These are phyloP conservation scores for Dasysyrphus albostriatus DNA, from an alignment of 2,888 invertebrate genomes.

Conservation along the genomic window DNA sequence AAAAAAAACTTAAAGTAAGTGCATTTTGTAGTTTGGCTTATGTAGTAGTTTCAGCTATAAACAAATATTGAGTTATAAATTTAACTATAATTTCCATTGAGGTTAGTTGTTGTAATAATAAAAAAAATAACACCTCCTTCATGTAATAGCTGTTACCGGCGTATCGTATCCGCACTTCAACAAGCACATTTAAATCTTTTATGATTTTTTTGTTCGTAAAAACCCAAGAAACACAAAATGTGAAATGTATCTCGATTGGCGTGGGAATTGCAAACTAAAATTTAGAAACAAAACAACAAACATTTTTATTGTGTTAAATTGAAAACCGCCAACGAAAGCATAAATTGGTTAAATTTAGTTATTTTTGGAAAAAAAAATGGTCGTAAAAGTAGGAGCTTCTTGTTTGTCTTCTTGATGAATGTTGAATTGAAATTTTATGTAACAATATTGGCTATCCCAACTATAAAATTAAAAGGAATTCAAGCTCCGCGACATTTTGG, in stretches of 20 bases:
- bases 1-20: too few relatives aligned
- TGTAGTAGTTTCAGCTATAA: constrained; percentile 31
- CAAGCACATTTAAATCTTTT: background rate
- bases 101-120: background rate
- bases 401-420: constrained; percentile 42
- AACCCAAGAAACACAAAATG: background rate
- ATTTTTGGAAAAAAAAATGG: background rate
- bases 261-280: constrained; percentile 21
- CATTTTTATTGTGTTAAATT: background rate
- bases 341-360: background rate
- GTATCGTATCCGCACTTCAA: background rate
- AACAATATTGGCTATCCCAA: constrained; percentile 11
- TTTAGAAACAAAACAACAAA: background rate
- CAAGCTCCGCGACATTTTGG: constrained; percentile 1
- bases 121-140: constrained; percentile 29
- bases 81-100: constrained; percentile 32
- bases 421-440: constrained; percentile 44
- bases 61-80: constrained; percentile 62
- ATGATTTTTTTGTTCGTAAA: constrained; percentile 3
- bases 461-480: constrained; percentile 34
- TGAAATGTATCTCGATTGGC: constrained; percentile 22
- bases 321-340: background rate
- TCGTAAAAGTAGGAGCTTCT: background rate
- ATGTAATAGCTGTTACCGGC: background rate
- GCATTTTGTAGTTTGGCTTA: constrained; percentile 3